Evolutionary conservation across 2,113 vertebrate species (phyloP).

Genomic region (Loxodonta africana): DNA sequence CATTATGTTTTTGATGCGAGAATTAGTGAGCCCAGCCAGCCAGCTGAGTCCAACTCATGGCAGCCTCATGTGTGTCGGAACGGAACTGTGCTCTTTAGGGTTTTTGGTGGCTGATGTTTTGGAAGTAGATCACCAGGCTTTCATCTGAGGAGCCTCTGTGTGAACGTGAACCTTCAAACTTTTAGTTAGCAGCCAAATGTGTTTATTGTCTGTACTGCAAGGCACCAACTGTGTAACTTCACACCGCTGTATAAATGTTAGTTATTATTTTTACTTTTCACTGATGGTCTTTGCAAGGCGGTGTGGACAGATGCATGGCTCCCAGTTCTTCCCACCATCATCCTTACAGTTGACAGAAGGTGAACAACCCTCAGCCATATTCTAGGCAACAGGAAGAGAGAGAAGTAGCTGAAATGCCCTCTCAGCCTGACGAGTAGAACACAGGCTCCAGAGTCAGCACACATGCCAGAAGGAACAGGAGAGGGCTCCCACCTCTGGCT

Average conservation of each 20-base stretch:
- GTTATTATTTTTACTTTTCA: background rate
- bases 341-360: background rate
- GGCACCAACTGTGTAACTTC: background rate
- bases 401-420: background rate
- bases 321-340: background rate
- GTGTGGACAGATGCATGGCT: background rate
- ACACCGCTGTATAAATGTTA: background rate
- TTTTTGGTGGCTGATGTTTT: background rate
- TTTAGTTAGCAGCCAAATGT: background rate
- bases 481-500: background rate
- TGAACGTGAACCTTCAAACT: background rate
- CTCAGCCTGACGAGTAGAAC: background rate
- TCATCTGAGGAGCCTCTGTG: background rate
- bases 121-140: background rate
- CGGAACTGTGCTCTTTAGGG: background rate
- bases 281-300: background rate
- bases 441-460: background rate
- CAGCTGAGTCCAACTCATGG: background rate
- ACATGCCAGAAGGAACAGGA: rapidly evolving
- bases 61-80: background rate
- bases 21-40: background rate
- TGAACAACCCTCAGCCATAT: background rate
- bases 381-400: background rate
- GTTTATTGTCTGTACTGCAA: background rate
- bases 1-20: background rate